These are phyloP conservation scores for Lysiphlebus fabarum DNA, from an alignment of 1,140 invertebrate species.

Conservation along the genomic window DNA sequence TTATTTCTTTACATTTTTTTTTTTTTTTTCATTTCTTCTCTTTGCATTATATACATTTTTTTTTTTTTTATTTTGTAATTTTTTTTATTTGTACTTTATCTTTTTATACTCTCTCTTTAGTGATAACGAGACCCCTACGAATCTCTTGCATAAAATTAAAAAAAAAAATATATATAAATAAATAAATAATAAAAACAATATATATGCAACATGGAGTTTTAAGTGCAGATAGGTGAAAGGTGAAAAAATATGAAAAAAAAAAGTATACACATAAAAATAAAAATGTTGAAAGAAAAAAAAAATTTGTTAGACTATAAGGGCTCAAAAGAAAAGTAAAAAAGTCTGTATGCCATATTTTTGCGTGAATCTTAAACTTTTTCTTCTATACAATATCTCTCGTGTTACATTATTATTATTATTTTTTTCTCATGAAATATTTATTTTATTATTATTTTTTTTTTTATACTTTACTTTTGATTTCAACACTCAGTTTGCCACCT, in stretches of 20 bases:
- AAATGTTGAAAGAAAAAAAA: background rate
- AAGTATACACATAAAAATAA: background rate
- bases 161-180: no score
- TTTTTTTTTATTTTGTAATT: background rate
- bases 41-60: background rate
- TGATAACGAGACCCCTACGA: conserved; percentile 19
- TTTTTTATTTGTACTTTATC: conserved; percentile 2
- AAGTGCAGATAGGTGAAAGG: background rate
- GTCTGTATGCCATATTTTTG: conserved; percentile 20
- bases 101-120: background rate
- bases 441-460: conserved; percentile 14
- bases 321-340: conserved; percentile 18
- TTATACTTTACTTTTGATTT: conserved; percentile 13
- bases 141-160: conserved; percentile 16
- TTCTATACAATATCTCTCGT: background rate
- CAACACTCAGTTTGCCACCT: background rate
- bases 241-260: conserved; percentile 1
- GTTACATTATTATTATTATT: conserved; percentile 8
- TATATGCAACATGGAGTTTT: conserved; percentile 1
- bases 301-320: background rate
- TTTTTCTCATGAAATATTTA: conserved; percentile 10
- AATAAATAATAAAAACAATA: no score
- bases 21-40: no score
- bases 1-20: no score
- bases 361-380: conserved; percentile 16